Percentiles rank a stretch among this genome's conserved stretches.
These are phyloP conservation scores for Steromphala cineraria DNA, from an alignment of 2,888 invertebrate genomes.

Conservation along the genomic window DNA sequence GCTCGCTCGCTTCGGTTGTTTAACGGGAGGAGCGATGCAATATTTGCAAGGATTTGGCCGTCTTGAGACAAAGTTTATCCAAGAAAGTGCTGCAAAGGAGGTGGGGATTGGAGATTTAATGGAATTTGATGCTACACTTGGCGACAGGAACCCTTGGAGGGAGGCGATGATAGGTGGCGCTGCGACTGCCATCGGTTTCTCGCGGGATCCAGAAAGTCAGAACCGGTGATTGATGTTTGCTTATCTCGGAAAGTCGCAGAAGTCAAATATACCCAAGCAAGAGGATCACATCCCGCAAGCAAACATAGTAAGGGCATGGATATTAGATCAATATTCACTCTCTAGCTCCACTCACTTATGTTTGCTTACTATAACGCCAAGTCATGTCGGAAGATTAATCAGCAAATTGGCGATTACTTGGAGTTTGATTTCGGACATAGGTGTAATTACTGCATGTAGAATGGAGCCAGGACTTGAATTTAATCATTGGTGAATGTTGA, in stretches of 20 bases:
- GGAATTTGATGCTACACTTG: conserved; percentile 19
- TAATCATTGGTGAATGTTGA: conserved; percentile 17
- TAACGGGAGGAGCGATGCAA: background rate
- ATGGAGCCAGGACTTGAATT: background rate
- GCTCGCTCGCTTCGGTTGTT: background rate
- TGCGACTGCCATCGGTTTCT: background rate
- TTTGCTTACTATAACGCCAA: conserved; percentile 17
- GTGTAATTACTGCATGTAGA: conserved; percentile 16
- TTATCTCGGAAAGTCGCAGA: conserved; percentile 9
- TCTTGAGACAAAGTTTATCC: conserved; percentile 12
- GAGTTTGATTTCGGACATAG: conserved; percentile 1
- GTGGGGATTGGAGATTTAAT: conserved; percentile 15
- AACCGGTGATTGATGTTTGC: conserved; percentile 19
- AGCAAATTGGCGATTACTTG: background rate
- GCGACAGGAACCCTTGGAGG: conserved; percentile 3
- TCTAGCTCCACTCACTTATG: background rate
- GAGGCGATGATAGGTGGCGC: background rate
- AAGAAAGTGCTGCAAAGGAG: background rate
- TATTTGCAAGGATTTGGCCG: conserved; percentile 14
- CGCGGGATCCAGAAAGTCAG: background rate
- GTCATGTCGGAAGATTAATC: conserved; percentile 10
- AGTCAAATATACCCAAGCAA: conserved; percentile 11
- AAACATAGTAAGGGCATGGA: background rate
- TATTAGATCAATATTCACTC: conserved; percentile 4
- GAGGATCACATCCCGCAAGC: conserved; percentile 14